phyloP scores from a whole-genome alignment of 2,113 vertebrate species.

The Hypanus sabinus region DNA sequence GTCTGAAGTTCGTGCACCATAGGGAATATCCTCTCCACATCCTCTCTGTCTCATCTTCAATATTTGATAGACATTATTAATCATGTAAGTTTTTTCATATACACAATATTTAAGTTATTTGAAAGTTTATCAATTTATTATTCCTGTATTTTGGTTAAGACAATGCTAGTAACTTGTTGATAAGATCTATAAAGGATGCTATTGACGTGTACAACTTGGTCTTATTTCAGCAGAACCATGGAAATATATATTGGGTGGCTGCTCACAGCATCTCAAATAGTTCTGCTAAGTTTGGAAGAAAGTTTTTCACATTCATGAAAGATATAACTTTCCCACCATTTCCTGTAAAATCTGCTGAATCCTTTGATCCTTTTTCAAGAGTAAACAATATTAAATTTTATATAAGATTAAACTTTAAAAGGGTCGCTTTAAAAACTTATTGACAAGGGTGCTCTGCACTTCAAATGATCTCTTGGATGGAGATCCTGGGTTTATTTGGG shows the following conservation, averaged over 20 bases:
- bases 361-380: background rate
- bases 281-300: background rate
- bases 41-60: no score
- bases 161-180: background rate
- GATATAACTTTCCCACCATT: background rate
- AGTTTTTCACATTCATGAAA: background rate
- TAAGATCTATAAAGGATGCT: background rate
- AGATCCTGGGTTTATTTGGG: background rate
- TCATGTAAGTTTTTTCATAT: background rate
- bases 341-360: background rate
- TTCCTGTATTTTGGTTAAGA: background rate
- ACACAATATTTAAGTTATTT: background rate
- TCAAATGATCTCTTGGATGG: background rate
- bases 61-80: background rate
- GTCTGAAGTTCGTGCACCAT: no score
- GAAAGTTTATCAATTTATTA: background rate
- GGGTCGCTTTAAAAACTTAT: background rate
- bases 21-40: no score
- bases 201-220: background rate
- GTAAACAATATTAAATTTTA: background rate
- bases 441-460: background rate
- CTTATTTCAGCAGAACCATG: background rate
- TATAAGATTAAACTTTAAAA: background rate
- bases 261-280: background rate
- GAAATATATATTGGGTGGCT: background rate